Evolutionary conservation across 2,113 vertebrate genomes (phyloP), one percentile per base, ranked within the genome.

Genomic region (Coracopsis vasa): DNA sequence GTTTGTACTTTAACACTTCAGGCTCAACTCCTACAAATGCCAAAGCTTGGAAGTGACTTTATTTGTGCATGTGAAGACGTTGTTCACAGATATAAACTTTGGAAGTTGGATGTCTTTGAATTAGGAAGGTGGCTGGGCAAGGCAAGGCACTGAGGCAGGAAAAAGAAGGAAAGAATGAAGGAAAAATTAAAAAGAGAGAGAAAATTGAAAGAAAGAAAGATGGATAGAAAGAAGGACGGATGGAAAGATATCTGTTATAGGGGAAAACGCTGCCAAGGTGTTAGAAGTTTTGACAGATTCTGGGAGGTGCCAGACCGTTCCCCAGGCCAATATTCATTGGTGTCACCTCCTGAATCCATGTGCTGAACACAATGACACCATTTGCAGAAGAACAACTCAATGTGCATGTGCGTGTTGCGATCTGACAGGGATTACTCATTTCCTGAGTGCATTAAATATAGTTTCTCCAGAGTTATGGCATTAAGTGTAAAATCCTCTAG

Each of bases 1-100:
- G 95, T 97, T 92, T 92, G 94, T 93, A 94, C 94, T 96, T 95
- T 97, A 96, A 96, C 96, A 96, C 96, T 95, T 95, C 88, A 96
- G 92, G 83, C 94, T 96, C 91, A 90, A 96, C 93, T 96, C 92
- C 92, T 91, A 91, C 83, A 95, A 95, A 93, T 27, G 78, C 88
- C 95, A 88, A 88, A 88, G 86, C 83, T 81, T 89, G 72, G 80
- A 84, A 96, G 9, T 92, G 86, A 61, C 96, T 97, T 92, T 95
- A 82, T 96, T 87, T 94, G 85, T 91, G 56, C 79, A 90, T 95
- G 16, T 89, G 94, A 86, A 83, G 85, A 73, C 88, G 61, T 75
- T 93, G 64, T 92, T 95, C 73, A 72, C 65, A 94, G 65, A 94
- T 60, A 92, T 4, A 91, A 92, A 91, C 80, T 88, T 79, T 89